Conservation (phyloP, 2,888 invertebrate species). For the Labia minor region DNA sequence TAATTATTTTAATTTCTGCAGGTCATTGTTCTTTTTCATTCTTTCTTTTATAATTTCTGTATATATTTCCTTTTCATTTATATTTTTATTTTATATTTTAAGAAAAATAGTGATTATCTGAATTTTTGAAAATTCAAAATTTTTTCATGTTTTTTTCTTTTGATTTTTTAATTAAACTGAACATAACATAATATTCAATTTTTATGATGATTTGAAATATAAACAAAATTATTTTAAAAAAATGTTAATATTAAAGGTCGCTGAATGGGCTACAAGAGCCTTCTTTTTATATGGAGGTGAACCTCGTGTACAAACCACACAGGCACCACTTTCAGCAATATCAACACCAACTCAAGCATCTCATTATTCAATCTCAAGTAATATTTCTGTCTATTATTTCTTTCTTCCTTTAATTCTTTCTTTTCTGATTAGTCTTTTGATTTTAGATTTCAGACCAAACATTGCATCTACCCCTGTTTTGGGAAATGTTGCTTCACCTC, state of each 20-base stretch:
- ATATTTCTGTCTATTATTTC: constrained; percentile 18
- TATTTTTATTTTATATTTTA: no score
- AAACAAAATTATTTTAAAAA: no score
- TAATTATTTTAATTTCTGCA: constrained; percentile 15
- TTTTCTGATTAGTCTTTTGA: neutral
- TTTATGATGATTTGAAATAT: no score
- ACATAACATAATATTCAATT: no score
- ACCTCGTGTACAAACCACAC: constrained; percentile 32
- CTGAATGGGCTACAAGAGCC: constrained; percentile 82
- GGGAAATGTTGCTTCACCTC: constrained; percentile 22
- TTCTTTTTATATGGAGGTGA: constrained; percentile 89
- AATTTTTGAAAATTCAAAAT: no score
- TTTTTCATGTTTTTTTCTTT: no score
- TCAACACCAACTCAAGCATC: neutral
- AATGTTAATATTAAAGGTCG: no score
- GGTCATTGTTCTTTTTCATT: neutral
- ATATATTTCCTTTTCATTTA: no score
- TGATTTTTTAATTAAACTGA: no score
- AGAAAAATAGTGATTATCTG: no score
- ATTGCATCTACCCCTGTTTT: constrained; percentile 29
- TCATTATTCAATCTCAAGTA: constrained; percentile 17
- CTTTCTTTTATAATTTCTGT: no score
- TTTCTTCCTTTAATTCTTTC: neutral
- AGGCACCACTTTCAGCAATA: constrained; percentile 32
- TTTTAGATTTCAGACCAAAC: constrained; percentile 27